A percentile compares a stretch with the other conserved stretches of the same genome.
Evolutionary conservation across 2,113 vertebrate genomes (phyloP).

Genomic region (Colius striatus): DNA sequence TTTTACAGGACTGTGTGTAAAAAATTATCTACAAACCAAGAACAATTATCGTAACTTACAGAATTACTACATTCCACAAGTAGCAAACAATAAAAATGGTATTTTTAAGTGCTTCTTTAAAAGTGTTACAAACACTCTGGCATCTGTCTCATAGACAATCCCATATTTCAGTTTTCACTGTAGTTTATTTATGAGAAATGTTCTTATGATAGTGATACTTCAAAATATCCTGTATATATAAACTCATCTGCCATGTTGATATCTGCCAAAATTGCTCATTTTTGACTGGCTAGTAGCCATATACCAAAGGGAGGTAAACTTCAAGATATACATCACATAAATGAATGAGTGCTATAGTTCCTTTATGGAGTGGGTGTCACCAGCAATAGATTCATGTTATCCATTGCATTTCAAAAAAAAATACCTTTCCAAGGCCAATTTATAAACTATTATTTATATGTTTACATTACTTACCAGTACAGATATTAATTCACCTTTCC

Average conservation of each 20-base stretch:
- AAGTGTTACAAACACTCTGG: neutral
- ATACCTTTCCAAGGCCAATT: neutral
- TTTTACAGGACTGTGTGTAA: slow-evolving; percentile 13
- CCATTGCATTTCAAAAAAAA: neutral
- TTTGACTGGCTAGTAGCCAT: slow-evolving; percentile 20
- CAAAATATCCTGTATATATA: slow-evolving; percentile 23
- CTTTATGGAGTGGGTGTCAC: neutral
- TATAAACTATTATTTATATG: neutral
- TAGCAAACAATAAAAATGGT: slow-evolving; percentile 52
- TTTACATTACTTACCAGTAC: neutral
- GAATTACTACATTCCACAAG: neutral
- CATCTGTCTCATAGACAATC: slow-evolving; percentile 48
- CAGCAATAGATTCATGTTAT: neutral
- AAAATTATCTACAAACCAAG: neutral
- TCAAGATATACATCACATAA: neutral
- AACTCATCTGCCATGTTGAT: slow-evolving; percentile 1
- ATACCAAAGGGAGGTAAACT: slow-evolving; percentile 7
- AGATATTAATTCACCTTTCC: neutral
- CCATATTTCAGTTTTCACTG: slow-evolving; percentile 39
- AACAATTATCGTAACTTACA: neutral
- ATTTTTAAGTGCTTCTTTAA: neutral
- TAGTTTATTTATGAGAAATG: slow-evolving; percentile 32
- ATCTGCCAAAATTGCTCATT: slow-evolving; percentile 58
- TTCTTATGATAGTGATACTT: slow-evolving; percentile 13
- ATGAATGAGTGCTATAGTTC: neutral